These are phyloP conservation scores for Andrena cerasifolii DNA, from an alignment of 1,140 invertebrate genomes.

Conservation along the genomic window DNA sequence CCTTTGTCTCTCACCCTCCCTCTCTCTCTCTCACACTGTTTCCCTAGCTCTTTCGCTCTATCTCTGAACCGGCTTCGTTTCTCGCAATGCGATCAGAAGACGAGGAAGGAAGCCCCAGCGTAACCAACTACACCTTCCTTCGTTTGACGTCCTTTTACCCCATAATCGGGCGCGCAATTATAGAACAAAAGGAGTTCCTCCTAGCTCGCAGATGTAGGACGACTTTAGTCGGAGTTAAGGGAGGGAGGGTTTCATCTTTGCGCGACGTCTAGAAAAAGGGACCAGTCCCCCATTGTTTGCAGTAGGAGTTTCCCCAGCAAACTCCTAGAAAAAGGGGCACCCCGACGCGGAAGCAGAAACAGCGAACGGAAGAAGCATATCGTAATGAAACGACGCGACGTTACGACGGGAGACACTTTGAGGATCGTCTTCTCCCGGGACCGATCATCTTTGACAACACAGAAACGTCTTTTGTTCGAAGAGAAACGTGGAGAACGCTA, in stretches of 20 bases:
- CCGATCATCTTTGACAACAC: constrained; percentile 11
- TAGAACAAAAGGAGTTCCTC: constrained; percentile 50
- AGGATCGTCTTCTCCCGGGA: not conserved
- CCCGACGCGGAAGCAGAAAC: constrained; percentile 8
- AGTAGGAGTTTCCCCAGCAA: constrained; percentile 17
- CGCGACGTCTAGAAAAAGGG: constrained; percentile 15
- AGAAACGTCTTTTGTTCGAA: not conserved
- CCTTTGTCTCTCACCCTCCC: too few relatives aligned
- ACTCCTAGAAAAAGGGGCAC: constrained; percentile 10
- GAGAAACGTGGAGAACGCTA: not conserved
- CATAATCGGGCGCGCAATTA: constrained; percentile 55
- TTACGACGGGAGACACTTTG: constrained; percentile 23
- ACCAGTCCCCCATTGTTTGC: constrained; percentile 52
- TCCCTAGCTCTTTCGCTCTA: too few relatives aligned
- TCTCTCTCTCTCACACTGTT: too few relatives aligned
- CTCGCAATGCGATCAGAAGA: not conserved
- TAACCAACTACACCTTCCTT: not conserved
- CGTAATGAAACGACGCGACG: constrained; percentile 8
- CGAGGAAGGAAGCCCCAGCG: not conserved
- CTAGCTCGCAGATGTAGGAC: constrained; percentile 24
- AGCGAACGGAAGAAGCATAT: constrained; percentile 28
- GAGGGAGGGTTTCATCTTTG: constrained; percentile 55
- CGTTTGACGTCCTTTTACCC: constrained; percentile 55
- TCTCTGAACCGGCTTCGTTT: not conserved
- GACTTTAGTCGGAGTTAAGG: constrained; percentile 49